Percentiles rank a stretch among this genome's conserved stretches.
phyloP scores from a whole-genome alignment of 1,140 invertebrate genomes.

The Drosophila chauvacae region DNA sequence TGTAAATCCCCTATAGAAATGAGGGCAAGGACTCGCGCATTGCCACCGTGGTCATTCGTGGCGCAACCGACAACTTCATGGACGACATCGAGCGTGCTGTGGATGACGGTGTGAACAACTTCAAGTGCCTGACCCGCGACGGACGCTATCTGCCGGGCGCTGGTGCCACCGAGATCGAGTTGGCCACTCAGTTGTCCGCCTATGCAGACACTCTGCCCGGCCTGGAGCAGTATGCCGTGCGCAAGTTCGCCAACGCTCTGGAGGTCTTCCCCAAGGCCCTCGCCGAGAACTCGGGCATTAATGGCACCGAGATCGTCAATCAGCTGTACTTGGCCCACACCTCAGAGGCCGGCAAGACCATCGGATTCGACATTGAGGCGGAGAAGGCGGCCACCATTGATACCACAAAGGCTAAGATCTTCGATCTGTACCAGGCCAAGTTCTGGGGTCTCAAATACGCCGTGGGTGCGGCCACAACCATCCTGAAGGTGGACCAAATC shows the following conservation, averaged over 20 bases:
- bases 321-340: constrained; percentile 96
- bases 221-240: constrained; percentile 98
- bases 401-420: constrained; percentile 90
- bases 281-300: constrained; percentile 97
- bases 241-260: constrained; percentile 96
- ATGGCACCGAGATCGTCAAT: constrained; percentile 94
- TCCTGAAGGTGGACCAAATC: constrained; percentile 99
- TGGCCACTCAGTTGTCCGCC: constrained; percentile 93
- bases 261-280: constrained; percentile 96
- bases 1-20: constrained; percentile 84
- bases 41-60: constrained; percentile 96
- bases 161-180: constrained; percentile 97
- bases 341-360: constrained; percentile 90
- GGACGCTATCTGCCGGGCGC: constrained; percentile 95
- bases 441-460: constrained; percentile 98
- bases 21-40: constrained; percentile 93
- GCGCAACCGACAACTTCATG: constrained; percentile 99
- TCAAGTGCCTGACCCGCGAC: constrained; percentile 92
- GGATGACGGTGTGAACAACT: constrained; percentile 99
- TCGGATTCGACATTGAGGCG: constrained; percentile 95
- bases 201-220: constrained; percentile 97
- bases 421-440: constrained; percentile 95
- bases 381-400: constrained; percentile 89
- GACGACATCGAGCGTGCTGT: constrained; percentile 99
- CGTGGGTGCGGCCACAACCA: constrained; percentile 95